Conservation (phyloP, 2,888 invertebrate genomes). For the Cetonia aurata region DNA sequence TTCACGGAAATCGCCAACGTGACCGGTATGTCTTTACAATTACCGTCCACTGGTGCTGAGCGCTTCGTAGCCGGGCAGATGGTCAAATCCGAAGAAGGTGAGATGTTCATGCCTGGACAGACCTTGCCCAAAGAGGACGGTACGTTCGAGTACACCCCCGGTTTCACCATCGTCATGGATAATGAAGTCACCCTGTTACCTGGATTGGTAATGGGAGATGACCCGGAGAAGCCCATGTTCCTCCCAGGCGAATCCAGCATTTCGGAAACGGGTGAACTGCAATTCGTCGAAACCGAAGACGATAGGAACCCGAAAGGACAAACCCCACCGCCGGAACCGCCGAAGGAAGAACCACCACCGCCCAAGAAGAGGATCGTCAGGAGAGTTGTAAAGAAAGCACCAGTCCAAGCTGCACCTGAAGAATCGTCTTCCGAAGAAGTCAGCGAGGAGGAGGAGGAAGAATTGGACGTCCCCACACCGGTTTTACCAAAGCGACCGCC, state of each 20-base stretch:
- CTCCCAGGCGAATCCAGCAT: conserved; percentile 65
- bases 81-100: conserved; percentile 74
- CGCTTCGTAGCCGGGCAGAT: conserved; percentile 83
- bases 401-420: conserved; percentile 17
- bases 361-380: conserved; percentile 54
- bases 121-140: conserved; percentile 80
- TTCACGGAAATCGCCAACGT: conserved; percentile 73
- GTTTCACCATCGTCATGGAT: conserved; percentile 83
- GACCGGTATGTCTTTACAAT: conserved; percentile 69
- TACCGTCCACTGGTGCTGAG: conserved; percentile 73
- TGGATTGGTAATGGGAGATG: conserved; percentile 79
- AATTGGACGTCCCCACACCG: conserved; percentile 38
- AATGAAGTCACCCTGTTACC: conserved; percentile 85
- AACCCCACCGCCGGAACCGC: conserved; percentile 54
- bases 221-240: conserved; percentile 67
- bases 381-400: conserved; percentile 49
- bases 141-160: conserved; percentile 81
- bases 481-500: conserved; percentile 44
- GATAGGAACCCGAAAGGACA: conserved; percentile 64
- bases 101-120: conserved; percentile 75
- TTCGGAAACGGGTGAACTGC: conserved; percentile 63
- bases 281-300: conserved; percentile 63
- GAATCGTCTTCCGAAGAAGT: conserved; percentile 49
- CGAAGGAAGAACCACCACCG: conserved; percentile 55
- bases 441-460: conserved; percentile 45